Base-by-base conservation (phyloP, 2,888 invertebrate species). In the Xestia xanthographa region DNA sequence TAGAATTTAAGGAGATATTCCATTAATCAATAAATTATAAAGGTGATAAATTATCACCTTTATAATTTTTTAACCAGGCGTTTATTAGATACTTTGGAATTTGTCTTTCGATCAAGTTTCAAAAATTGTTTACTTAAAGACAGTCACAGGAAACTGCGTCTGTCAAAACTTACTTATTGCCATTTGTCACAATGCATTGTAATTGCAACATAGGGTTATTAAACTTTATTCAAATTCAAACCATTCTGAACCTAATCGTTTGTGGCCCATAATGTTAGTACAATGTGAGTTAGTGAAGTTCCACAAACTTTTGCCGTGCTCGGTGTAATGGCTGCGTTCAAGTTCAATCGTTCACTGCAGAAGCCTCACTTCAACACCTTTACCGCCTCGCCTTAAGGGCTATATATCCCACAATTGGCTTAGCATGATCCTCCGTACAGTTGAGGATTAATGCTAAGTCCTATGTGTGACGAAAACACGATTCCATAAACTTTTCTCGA, bases 181-280 rank as follows among this genome's bases (percentile, higher is more conserved):
- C 26, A 43, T 41, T 56, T 60, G 26, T 22, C 22, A 29, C 38
- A n/a, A 65, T 65, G 20, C 45, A 48, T 81, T 60, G 29, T 73
- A 62, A 45, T 45, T 66, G 53, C 29, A 66, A 50, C 38, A 60
- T 22, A 74, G 58, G 58, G 48, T 17, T 50, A 22, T 65, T 65
- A 34, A 72, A 66, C 41, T 22, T 38, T 77, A 77, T 77, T 72
- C 48, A 65, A 80, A 77, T 63, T 63, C 45, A 77, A 63, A 71
- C 53, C 34, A 66, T 66, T 75, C 29, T 50, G n/a, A 66, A 66
- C n/a, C 43, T 45, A 75, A 66, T 53, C 20, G 66, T 53, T 78
- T 82, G 29, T 75, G 60, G 41, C 12, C n/a, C 50, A 60, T 74
- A 81, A 80, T 75, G 45, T 81, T 22, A 53, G 50, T 74, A 56